A percentile compares a stretch with the other conserved stretches of the same genome.
Evolutionary conservation across 1,140 invertebrate species (phyloP).

Genomic region (Ctenoplectra terminalis): DNA sequence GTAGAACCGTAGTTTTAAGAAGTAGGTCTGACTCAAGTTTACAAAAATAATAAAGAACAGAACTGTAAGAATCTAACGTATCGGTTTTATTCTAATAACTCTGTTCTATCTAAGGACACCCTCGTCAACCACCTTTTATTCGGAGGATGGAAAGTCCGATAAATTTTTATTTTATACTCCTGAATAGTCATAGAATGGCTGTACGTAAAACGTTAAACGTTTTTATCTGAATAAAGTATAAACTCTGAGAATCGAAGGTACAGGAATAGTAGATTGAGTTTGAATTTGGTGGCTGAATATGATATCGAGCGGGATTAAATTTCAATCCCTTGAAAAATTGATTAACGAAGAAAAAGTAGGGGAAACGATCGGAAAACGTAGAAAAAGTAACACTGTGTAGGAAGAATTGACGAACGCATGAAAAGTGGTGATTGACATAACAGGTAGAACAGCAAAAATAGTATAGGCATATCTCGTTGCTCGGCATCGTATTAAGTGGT

Average conservation of each 20-base stretch:
- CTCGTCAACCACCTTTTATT: too few species aligned
- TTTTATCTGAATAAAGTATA: background rate
- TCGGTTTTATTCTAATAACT: too few species aligned
- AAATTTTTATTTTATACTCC: too few species aligned
- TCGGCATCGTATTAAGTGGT: slow-evolving; percentile 44
- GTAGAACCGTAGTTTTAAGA: too few species aligned
- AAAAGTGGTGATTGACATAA: background rate
- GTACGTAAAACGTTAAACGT: too few species aligned
- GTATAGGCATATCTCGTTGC: slow-evolving; percentile 4
- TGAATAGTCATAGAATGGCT: too few species aligned
- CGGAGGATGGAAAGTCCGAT: too few species aligned
- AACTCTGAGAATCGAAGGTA: background rate
- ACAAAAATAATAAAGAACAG: too few species aligned
- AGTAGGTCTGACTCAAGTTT: too few species aligned
- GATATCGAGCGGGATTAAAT: background rate
- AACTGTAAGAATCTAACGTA: too few species aligned
- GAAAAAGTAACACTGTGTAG: background rate
- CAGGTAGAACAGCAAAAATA: slow-evolving; percentile 1
- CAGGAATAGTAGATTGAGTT: background rate
- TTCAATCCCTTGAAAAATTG: background rate
- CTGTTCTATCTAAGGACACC: too few species aligned
- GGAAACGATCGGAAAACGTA: background rate
- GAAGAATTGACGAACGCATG: background rate
- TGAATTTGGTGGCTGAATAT: background rate
- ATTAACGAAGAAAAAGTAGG: background rate